Evolutionary conservation across 2,797 vertebrate genomes (phyloP).

Genomic region (Trematomus bernacchii): DNA sequence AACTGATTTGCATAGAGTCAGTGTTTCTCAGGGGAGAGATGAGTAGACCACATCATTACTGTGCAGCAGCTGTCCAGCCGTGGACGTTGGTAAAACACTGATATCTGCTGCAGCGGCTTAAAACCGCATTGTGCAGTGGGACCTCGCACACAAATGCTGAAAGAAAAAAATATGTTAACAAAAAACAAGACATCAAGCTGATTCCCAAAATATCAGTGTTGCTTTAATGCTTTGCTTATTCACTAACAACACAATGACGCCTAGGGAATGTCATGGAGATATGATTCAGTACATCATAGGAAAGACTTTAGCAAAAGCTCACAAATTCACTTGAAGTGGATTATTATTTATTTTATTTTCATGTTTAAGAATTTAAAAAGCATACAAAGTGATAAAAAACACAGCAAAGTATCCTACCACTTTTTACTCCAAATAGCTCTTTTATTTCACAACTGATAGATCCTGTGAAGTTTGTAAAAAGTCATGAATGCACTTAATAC

Average conservation of each 20-base stretch:
- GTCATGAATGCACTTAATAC: neutral
- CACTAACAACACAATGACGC: neutral
- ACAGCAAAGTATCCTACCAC: neutral
- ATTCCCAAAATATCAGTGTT: neutral
- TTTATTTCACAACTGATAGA: neutral
- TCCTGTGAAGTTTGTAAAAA: constrained; percentile 4
- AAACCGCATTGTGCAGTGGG: constrained; percentile 20
- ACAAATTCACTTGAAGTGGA: neutral
- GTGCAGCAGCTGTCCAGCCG: constrained; percentile 51
- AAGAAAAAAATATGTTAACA: neutral
- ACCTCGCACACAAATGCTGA: neutral
- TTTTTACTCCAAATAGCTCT: neutral
- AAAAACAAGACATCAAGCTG: neutral
- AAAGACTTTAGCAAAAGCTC: neutral
- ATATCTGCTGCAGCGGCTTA: constrained; percentile 31
- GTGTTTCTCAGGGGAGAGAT: constrained; percentile 55
- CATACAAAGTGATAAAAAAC: neutral
- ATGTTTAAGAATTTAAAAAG: neutral
- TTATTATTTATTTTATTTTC: neutral
- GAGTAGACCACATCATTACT: constrained; percentile 61
- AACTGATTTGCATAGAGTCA: constrained; percentile 45
- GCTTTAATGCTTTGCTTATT: neutral
- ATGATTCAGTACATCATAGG: neutral
- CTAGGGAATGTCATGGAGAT: constrained; percentile 1
- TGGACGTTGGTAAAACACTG: constrained; percentile 33